Base-by-base conservation (phyloP, 2,888 invertebrate genomes). In the Nasonia oneida region DNA sequence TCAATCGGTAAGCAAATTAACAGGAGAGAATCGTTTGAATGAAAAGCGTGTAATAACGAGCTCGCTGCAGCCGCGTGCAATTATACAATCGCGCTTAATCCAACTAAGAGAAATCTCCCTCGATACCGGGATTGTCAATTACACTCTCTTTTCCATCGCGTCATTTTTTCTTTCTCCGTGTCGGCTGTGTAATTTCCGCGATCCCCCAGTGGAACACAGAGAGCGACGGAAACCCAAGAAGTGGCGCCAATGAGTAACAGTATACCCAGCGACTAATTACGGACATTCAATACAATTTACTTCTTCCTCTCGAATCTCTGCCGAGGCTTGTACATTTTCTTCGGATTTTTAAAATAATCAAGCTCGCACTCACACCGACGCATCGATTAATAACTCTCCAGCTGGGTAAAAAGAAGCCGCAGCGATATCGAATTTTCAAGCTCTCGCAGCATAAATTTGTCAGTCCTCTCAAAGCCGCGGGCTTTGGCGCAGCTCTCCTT, bases 401-500 rank as follows among this genome's bases (percentile, higher is more conserved):
- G 6, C 42, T 1, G 6, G 6, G 8, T 1, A 47, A 47, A 12
- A 47, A 47, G 3, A 18, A 14, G 15, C 53, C 53, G 14, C 53
- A 53, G 18, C 57, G 6, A 57, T n/a, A 57, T n/a, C 57, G 29
- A 53, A 71, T 14, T 23, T 64, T 23, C 15, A 10, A 61, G 14
- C n/a, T 2, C 33, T 18, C 61, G 61, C 39, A 61, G 64, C 42
- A 89, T 88, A 89, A 90, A 90, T 91, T 90, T 75, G 83, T 83
- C 77, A 71, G 23, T 37, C 37, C 37, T 33, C 37, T 18, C 15
- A 53, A 73, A 73, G 47, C 47, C 39, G 14, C 39, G 2, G 18
- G 29, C 23, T 64, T 64, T 29, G 18, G 29, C 0, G 61, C 5
- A 74, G 42, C 29, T 8, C 61, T 47, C 33, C 37, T 61, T 73